phyloP scores from a whole-genome alignment of 1,140 invertebrate species.

The Latrodectus geometricus region DNA sequence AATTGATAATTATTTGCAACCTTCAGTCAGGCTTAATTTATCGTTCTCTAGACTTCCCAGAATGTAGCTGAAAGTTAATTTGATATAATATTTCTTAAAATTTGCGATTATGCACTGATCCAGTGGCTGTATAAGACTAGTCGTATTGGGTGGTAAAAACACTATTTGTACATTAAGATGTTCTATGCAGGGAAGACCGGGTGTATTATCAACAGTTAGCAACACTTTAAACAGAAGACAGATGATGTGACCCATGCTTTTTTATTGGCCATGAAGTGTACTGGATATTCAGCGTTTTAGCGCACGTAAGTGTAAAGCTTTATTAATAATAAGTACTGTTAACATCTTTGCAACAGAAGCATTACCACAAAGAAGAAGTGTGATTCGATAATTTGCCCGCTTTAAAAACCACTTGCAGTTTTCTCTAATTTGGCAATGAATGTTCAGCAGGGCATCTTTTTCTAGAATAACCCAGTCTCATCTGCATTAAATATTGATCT shows the following conservation, averaged over 20 bases:
- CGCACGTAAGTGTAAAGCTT: slow-evolving; percentile 65
- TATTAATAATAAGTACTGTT: slow-evolving; percentile 70
- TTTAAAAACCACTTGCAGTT: slow-evolving; percentile 69
- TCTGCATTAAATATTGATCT: slow-evolving; percentile 69
- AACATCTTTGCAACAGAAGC: slow-evolving; percentile 68
- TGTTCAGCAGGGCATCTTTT: slow-evolving; percentile 61
- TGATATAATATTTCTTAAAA: slow-evolving; percentile 62
- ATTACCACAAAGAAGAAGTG: slow-evolving; percentile 69
- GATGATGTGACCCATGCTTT: slow-evolving; percentile 69
- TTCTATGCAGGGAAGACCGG: slow-evolving; percentile 14
- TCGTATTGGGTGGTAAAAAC: slow-evolving; percentile 61
- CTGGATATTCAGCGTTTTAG: slow-evolving; percentile 69
- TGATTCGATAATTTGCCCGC: slow-evolving; percentile 70
- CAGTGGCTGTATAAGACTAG: slow-evolving; percentile 62
- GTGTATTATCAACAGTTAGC: slow-evolving; percentile 45
- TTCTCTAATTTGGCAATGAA: slow-evolving; percentile 67
- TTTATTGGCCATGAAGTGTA: slow-evolving; percentile 69
- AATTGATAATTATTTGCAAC: slow-evolving; percentile 31
- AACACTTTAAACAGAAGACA: slow-evolving; percentile 36
- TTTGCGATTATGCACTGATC: slow-evolving; percentile 61
- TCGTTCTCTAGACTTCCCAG: slow-evolving; percentile 28
- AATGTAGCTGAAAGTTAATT: slow-evolving; percentile 40
- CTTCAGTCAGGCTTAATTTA: slow-evolving; percentile 9
- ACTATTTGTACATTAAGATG: slow-evolving; percentile 51
- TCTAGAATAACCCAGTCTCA: slow-evolving; percentile 10